Conservation (phyloP, 2,797 vertebrate genomes). For the Acipenser oxyrinchus region DNA sequence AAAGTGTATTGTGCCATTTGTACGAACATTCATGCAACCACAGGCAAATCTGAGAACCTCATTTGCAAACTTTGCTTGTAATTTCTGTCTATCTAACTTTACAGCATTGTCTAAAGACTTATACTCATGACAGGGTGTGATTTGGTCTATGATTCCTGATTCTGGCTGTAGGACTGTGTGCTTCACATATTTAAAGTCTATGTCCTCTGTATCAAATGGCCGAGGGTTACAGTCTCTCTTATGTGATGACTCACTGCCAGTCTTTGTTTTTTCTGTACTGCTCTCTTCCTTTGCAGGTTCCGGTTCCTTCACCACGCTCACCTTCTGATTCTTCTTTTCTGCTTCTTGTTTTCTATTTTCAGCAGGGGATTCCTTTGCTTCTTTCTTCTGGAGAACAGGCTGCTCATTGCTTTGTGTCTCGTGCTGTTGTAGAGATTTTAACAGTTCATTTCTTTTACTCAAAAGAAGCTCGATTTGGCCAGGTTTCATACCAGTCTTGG, state of each 20-base stretch:
- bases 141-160: conserved; percentile 56
- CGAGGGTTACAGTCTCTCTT: conserved; percentile 31
- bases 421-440: conserved; percentile 9
- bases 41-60: conserved; percentile 68
- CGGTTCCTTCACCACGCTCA: background rate
- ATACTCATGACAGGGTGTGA: conserved; percentile 68
- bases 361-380: background rate
- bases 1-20: conserved; percentile 78
- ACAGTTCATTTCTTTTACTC: conserved; percentile 36
- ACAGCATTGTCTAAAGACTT: conserved; percentile 61
- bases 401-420: background rate
- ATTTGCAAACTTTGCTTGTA: conserved; percentile 65
- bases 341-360: background rate
- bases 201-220: conserved; percentile 38
- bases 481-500: conserved; percentile 42
- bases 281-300: background rate
- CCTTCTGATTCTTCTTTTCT: conserved; percentile 6
- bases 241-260: conserved; percentile 5
- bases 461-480: conserved; percentile 48
- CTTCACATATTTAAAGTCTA: conserved; percentile 45
- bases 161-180: conserved; percentile 47
- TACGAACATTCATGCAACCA: conserved; percentile 72
- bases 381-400: fast-evolving
- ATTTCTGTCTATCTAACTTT: conserved; percentile 42
- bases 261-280: background rate